Conservation (phyloP, 2,888 invertebrate genomes). For the Nephrotoma appendiculata region DNA sequence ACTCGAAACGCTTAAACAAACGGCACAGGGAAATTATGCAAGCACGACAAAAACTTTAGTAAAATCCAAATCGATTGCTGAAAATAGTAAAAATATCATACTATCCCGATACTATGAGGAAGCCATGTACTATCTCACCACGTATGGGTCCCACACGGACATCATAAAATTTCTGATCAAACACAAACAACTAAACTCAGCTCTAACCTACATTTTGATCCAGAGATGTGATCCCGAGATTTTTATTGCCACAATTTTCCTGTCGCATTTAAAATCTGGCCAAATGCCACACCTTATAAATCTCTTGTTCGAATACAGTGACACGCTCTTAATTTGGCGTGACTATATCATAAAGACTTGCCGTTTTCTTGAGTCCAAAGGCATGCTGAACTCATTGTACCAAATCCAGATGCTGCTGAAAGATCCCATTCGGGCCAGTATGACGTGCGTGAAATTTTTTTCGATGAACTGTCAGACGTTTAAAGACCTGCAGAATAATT, state of each 20-base stretch:
- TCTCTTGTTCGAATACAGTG: conserved; percentile 48
- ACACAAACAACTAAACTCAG: conserved; percentile 51
- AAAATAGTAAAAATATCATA: conserved; percentile 15
- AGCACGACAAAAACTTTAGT: conserved; percentile 21
- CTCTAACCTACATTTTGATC: conserved; percentile 53
- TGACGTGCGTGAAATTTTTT: conserved; percentile 66
- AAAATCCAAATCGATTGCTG: conserved; percentile 29
- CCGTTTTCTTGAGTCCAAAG: conserved; percentile 51
- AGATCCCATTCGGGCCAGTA: conserved; percentile 61
- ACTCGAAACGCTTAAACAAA: conserved; percentile 40
- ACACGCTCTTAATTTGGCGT: conserved; percentile 53
- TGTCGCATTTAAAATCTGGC: conserved; percentile 51
- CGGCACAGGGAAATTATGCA: conserved; percentile 38
- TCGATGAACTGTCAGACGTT: conserved; percentile 42
- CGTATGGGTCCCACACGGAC: conserved; percentile 62
- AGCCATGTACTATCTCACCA: conserved; percentile 64
- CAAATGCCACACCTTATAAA: conserved; percentile 43
- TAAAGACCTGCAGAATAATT: conserved; percentile 37
- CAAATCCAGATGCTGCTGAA: conserved; percentile 54
- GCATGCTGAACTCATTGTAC: conserved; percentile 56
- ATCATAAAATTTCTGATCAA: conserved; percentile 62
- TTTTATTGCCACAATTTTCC: conserved; percentile 57
- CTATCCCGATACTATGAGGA: conserved; percentile 52
- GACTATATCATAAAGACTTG: conserved; percentile 55
- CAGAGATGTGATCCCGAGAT: conserved; percentile 52